Conservation (phyloP, 2,797 vertebrate genomes). For the Sparus aurata region DNA sequence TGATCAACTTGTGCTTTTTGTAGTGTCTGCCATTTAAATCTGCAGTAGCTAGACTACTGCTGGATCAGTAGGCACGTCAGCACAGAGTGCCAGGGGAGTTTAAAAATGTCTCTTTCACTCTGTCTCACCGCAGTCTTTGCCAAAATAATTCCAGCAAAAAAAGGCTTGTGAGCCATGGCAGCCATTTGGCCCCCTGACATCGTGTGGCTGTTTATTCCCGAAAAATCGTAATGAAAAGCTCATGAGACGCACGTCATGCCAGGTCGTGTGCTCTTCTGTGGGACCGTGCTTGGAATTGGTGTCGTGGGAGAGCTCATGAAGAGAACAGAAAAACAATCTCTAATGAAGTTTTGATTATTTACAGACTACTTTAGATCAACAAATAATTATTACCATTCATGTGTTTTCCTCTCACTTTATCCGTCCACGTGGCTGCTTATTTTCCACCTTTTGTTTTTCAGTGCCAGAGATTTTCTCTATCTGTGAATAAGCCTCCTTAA, state of each 20-base stretch:
- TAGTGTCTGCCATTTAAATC: constrained; percentile 16
- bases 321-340: constrained; percentile 2
- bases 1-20: constrained; percentile 23
- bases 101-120: constrained; percentile 12
- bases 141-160: constrained; percentile 25
- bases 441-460: constrained; percentile 27
- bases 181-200: constrained; percentile 35
- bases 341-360: constrained; percentile 37
- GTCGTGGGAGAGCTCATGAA: constrained; percentile 15
- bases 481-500: not conserved
- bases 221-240: constrained; percentile 37
- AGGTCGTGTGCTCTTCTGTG: constrained; percentile 23
- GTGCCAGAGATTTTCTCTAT: constrained; percentile 11
- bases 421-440: not conserved
- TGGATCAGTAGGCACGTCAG: constrained; percentile 26
- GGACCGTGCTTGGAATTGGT: constrained; percentile 1
- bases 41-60: constrained; percentile 1
- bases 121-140: constrained; percentile 15
- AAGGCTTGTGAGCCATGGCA: constrained; percentile 10
- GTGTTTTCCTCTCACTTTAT: constrained; percentile 5
- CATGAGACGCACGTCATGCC: constrained; percentile 30
- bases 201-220: constrained; percentile 23
- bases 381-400: constrained; percentile 1
- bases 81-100: constrained; percentile 10
- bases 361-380: constrained; percentile 3